A percentile compares a stretch with the other conserved stretches of the same genome.
Evolutionary conservation across 2,113 vertebrate genomes (phyloP).

Genomic region (Nycticebus coucang): DNA sequence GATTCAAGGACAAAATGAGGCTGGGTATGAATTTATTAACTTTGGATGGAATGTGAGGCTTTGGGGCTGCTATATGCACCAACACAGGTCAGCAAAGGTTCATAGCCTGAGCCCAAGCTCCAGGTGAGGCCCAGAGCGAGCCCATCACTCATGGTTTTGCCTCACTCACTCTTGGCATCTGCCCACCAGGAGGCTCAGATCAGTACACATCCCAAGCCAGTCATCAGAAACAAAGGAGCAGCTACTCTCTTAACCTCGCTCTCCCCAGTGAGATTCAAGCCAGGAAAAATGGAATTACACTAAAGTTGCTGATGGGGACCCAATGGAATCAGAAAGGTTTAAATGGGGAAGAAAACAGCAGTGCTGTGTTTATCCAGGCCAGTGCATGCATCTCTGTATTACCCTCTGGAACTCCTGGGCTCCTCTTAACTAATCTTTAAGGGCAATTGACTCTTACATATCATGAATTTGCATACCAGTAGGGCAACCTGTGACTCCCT

Average conservation of each 20-base stretch:
- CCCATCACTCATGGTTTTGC: background rate
- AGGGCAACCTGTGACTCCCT: background rate
- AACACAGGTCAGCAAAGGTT: background rate
- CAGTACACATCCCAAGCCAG: background rate
- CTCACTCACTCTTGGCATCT: background rate
- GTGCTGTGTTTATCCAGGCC: background rate
- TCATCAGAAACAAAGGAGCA: slow-evolving; percentile 22
- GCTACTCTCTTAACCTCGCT: background rate
- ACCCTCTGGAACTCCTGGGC: background rate
- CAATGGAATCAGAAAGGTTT: background rate
- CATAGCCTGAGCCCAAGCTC: background rate
- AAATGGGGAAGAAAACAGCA: background rate
- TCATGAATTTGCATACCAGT: too few relatives aligned
- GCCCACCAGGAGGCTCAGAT: background rate
- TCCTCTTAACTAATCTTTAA: background rate
- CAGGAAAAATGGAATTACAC: background rate
- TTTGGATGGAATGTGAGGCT: background rate
- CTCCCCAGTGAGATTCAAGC: background rate
- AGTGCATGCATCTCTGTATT: rapidly evolving
- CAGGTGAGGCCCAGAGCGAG: background rate
- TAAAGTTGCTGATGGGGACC: background rate
- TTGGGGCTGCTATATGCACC: background rate
- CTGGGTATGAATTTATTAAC: slow-evolving; percentile 34
- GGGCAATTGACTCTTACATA: rapidly evolving
- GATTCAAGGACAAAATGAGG: slow-evolving; percentile 60